phyloP scores from a whole-genome alignment of 2,113 vertebrate genomes.

The Saguinus midas region DNA sequence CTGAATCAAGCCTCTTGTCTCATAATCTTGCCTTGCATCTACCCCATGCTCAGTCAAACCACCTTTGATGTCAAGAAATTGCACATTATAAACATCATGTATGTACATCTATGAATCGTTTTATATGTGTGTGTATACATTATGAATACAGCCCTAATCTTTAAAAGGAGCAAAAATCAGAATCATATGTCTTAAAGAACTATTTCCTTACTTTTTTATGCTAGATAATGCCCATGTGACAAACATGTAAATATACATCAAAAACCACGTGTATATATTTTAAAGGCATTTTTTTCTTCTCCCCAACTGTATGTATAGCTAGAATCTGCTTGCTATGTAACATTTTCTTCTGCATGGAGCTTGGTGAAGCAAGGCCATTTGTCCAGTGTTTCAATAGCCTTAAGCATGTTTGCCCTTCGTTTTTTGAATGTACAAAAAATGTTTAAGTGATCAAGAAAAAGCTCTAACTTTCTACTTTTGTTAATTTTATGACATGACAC shows the following conservation, averaged over 20 bases:
- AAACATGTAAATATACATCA: conserved; percentile 83
- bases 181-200: conserved; percentile 62
- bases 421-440: conserved; percentile 82
- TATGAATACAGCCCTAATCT: conserved; percentile 68
- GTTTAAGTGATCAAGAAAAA: conserved; percentile 72
- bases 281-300: conserved; percentile 78
- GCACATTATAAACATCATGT: conserved; percentile 21
- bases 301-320: conserved; percentile 78
- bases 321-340: conserved; percentile 81
- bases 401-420: conserved; percentile 85
- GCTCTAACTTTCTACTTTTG: conserved; percentile 77
- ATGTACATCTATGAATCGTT: background rate
- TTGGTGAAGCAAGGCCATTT: conserved; percentile 77
- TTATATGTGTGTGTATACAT: background rate
- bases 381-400: conserved; percentile 84
- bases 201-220: conserved; percentile 77
- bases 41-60: background rate
- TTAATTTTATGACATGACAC: conserved; percentile 74
- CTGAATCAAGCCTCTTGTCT: background rate
- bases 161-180: conserved; percentile 68
- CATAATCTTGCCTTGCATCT: background rate
- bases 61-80: conserved; percentile 9
- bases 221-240: conserved; percentile 69
- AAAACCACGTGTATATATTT: conserved; percentile 84
- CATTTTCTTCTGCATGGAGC: conserved; percentile 85